These are phyloP conservation scores for Telmatherina bonti DNA, from an alignment of 2,797 vertebrate species.

Conservation along the genomic window DNA sequence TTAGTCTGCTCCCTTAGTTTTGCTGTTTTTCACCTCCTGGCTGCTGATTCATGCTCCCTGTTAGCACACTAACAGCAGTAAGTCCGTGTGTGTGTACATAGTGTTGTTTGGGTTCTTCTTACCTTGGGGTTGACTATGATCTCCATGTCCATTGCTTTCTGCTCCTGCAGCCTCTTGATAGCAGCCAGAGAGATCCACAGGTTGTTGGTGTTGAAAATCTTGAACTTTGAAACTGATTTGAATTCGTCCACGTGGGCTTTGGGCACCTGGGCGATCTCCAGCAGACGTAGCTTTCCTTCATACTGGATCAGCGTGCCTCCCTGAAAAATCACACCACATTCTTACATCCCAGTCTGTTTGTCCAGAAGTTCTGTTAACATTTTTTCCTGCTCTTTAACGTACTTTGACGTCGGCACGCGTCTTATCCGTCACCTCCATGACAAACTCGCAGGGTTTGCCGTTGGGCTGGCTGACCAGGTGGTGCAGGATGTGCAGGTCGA, in stretches of 20 bases:
- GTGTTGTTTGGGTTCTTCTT: slow-evolving; percentile 3
- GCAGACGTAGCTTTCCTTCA: slow-evolving; percentile 91
- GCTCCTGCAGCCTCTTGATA: slow-evolving; percentile 92
- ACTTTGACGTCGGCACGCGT: slow-evolving; percentile 97
- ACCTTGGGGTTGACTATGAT: slow-evolving; percentile 99
- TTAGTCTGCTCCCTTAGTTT: background rate
- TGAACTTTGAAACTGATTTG: slow-evolving; percentile 98
- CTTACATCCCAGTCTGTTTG: background rate
- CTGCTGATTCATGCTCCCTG: background rate
- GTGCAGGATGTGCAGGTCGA: slow-evolving; percentile 95
- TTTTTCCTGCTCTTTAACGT: background rate
- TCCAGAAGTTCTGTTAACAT: background rate
- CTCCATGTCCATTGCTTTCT: slow-evolving; percentile 93
- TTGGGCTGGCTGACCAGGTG: slow-evolving; percentile 94
- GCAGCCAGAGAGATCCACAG: slow-evolving; percentile 95
- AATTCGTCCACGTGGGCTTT: slow-evolving; percentile 97
- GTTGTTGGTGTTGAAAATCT: slow-evolving; percentile 99
- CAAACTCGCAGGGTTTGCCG: slow-evolving; percentile 93
- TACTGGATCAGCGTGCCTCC: slow-evolving; percentile 97
- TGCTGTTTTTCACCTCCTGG: background rate
- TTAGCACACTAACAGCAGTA: background rate
- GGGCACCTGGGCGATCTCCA: slow-evolving; percentile 98
- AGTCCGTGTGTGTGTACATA: background rate
- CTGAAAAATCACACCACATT: slow-evolving; percentile 68
- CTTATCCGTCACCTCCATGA: slow-evolving; percentile 99